Conservation (phyloP, 2,113 vertebrate genomes). For the Panthera tigris region DNA sequence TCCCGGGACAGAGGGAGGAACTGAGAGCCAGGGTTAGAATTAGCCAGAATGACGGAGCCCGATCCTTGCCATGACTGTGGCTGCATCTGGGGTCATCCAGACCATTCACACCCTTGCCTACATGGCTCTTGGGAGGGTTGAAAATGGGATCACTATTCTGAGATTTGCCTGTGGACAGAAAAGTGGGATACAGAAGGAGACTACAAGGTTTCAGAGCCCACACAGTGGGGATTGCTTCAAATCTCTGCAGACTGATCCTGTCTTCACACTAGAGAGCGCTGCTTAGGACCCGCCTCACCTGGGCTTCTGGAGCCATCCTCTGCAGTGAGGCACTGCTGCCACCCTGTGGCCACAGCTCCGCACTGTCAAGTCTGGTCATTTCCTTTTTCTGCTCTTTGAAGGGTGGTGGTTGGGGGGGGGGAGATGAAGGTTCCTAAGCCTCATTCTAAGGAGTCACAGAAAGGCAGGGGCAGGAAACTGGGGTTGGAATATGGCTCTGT, state of each 20-base stretch:
- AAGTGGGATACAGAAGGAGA: not conserved
- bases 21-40: no score
- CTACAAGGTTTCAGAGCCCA: not conserved
- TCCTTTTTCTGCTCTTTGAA: not conserved
- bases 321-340: slow-evolving; percentile 62
- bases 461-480: not conserved
- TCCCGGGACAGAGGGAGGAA: not conserved
- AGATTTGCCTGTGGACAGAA: not conserved
- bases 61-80: no score
- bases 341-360: slow-evolving; percentile 64
- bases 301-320: rapidly evolving
- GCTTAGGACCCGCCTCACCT: not conserved
- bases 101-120: not conserved
- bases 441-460: not conserved
- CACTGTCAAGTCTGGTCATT: not conserved
- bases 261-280: not conserved
- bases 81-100: not conserved
- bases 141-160: not conserved
- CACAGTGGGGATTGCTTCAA: not conserved
- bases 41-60: not conserved
- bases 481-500: not conserved
- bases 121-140: not conserved
- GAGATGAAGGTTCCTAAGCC: not conserved
- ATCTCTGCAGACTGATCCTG: not conserved
- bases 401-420: not conserved